Base-by-base conservation (phyloP, 2,797 vertebrate species). In the Anableps anableps region DNA sequence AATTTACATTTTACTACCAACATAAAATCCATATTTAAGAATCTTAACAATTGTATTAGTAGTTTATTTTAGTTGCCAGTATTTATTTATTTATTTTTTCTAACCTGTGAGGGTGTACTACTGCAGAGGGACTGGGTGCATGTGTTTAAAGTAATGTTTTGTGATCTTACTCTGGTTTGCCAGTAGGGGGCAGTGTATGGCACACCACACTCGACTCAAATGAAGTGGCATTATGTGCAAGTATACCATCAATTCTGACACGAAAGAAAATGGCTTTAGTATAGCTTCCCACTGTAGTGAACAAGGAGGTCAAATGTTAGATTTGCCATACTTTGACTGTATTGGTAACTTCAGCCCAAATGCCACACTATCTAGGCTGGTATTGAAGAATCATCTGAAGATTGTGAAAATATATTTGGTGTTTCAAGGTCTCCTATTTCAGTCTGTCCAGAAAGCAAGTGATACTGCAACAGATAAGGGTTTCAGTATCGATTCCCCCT, bases 401-500 rank as follows among this genome's bases (percentile, higher is more conserved):
- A 4, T 72, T 64, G 62, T 48, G 21, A 70, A 29, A 36, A 73
- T 68, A 19, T 36, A 76, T 80, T 80, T 78, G 76, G n/a, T 41
- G 29, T 11, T 77, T 29, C 76, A 60, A 31, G 13, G 19, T 84
- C 53, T 93, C 85, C 38, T 47, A 48, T 93, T 89, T 74, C 88
- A 82, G 8, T 86, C 80, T 85, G 71, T 74, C 78, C 71, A 55
- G 68, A 68, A 82, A 86, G 11, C 75, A 88, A 80, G 79, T 70
- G 77, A 89, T 87, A 87, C 80, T 55, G 26, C 77, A 82, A 80
- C 78, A 73, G 84, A 90, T 85, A 81, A 89, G 82, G 82, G 79
- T 77, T 78, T 74, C 80, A 45, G 51, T 82, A 94, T 93, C 90
- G 92, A 94, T 92, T 79, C 60, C 41, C 34, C 14, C 14, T 41